Percentiles rank a stretch among this genome's conserved stretches.
These are phyloP conservation scores for Mellilla xanthometata DNA, from an alignment of 2,888 invertebrate genomes.

Conservation along the genomic window DNA sequence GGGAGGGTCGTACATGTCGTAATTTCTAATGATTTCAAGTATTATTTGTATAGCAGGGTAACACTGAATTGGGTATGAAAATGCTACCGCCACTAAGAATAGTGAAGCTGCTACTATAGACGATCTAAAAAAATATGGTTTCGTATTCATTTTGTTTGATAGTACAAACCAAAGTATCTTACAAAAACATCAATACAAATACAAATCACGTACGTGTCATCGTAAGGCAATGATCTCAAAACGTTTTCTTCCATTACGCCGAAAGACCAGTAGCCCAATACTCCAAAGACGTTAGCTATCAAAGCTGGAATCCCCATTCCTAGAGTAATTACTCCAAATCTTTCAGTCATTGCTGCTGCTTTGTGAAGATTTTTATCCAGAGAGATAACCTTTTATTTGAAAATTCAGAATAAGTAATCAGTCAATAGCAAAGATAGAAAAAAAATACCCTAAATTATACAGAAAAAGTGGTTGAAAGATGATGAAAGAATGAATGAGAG, in stretches of 20 bases:
- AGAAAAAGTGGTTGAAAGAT: too few relatives aligned
- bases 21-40: conserved; percentile 45
- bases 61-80: conserved; percentile 55
- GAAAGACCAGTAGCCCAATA: conserved; percentile 51
- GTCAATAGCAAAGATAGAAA: too few relatives aligned
- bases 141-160: too few relatives aligned
- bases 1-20: conserved; percentile 21
- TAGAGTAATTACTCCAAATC: conserved; percentile 43
- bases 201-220: conserved; percentile 51
- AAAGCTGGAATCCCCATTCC: conserved; percentile 41
- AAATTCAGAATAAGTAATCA: background rate
- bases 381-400: conserved; percentile 42
- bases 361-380: conserved; percentile 45
- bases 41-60: conserved; percentile 53
- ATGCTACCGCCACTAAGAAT: conserved; percentile 40
- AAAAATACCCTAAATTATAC: too few relatives aligned
- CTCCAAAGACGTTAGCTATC: conserved; percentile 42
- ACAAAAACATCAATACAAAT: too few relatives aligned
- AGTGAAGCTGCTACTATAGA: conserved; percentile 36
- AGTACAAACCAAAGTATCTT: too few relatives aligned
- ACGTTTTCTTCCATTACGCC: conserved; percentile 59
- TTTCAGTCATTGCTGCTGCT: conserved; percentile 39
- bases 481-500: too few relatives aligned
- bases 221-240: conserved; percentile 50
- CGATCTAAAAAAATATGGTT: conserved; percentile 45